Evolutionary conservation across 2,113 vertebrate genomes (phyloP), one percentile per base, ranked within the genome.

Genomic region (Dicaeum eximium): DNA sequence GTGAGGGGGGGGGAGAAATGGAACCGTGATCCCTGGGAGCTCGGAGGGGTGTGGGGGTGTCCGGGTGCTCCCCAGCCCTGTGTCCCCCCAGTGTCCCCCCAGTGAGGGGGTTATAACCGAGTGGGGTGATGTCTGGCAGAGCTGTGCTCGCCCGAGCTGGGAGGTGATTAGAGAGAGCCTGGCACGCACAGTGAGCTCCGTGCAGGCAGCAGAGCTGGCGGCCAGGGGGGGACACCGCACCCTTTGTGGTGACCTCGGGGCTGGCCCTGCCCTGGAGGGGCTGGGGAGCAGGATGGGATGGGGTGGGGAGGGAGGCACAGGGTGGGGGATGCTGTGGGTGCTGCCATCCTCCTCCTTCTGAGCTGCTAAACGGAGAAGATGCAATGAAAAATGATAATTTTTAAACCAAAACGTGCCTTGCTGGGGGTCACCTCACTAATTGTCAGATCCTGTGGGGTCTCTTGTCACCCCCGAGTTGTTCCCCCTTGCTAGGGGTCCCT

Each of bases 101-200:
- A 21, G 5, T 16, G 25, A 3, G 4, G 69, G 70, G 93, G 83
- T 80, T 89, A 93, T 89, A 93, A 78, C 78, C 16, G 73, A 93
- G 94, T 28, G 37, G 53, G 81, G 58, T 57, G 86, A 54, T 92
- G 95, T 90, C 72, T 96, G 88, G 78, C 89, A 51, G 83, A 53
- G 94, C 92, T 15, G 60, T n/a, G n/a, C n/a, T n/a, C n/a, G n/a
- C 90, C 72, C 3, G 67, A 33, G 88, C 42, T 5, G 54, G 87
- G 79, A 79, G 93, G 92, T 61, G 61, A 91, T 94, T 64, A 73
- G 93, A 93, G 74, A 69, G 74, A 92, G 91, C 87, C 86, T 85
- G 91, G 61, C 78, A 77, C 50, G 42, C 61, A 87, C 92, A 64
- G 40, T 47, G 8, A 90, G 91, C 93, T 48, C 61, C 25, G 47